Conservation (phyloP, 1,140 invertebrate genomes). For the Drosophila lowei region DNA sequence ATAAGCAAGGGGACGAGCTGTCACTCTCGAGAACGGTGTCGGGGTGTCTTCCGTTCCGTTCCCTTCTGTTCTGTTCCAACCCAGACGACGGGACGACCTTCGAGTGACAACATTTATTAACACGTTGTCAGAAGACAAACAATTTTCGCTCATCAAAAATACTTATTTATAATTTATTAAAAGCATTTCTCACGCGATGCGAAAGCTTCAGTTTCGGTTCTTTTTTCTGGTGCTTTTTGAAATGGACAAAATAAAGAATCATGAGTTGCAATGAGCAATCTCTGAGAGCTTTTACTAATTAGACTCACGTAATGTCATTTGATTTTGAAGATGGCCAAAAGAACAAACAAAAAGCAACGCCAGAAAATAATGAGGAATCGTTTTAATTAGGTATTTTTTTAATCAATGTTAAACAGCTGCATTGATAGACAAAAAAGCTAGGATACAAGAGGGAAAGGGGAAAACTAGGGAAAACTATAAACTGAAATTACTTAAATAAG, state of each 20-base stretch:
- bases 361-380: neutral
- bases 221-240: neutral
- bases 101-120: conserved; percentile 53
- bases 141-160: conserved; percentile 24
- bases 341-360: conserved; percentile 12
- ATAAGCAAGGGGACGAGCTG: conserved; percentile 11
- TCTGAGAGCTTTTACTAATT: conserved; percentile 22
- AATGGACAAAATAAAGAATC: conserved; percentile 5
- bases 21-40: neutral
- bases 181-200: conserved; percentile 15
- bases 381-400: conserved; percentile 37
- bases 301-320: conserved; percentile 12
- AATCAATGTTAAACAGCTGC: conserved; percentile 1
- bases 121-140: conserved; percentile 37
- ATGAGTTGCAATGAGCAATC: conserved; percentile 1
- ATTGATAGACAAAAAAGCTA: neutral
- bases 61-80: conserved; percentile 2
- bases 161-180: conserved; percentile 20
- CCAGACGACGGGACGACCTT: conserved; percentile 32
- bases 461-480: neutral
- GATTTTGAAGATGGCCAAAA: conserved; percentile 10
- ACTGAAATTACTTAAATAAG: neutral
- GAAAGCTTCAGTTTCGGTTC: neutral
- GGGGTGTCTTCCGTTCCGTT: neutral
- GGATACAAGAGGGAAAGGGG: neutral